Conservation (phyloP, 2,888 invertebrate species). For the Spialia ferax region DNA sequence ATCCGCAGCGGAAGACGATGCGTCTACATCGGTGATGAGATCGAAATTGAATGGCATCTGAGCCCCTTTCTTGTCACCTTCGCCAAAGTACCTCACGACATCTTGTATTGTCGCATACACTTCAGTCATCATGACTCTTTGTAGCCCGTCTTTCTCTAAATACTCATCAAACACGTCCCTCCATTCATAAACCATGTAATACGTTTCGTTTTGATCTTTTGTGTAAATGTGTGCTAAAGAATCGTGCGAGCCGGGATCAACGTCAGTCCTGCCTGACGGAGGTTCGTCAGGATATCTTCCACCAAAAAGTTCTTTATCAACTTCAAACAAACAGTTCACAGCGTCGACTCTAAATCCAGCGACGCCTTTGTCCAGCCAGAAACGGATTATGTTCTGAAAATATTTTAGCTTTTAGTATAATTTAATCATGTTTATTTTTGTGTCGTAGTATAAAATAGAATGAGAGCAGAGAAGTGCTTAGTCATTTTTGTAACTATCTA, state of each 20-base stretch:
- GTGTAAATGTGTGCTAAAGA: conserved; percentile 89
- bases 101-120: conserved; percentile 88
- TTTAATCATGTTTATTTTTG: neutral
- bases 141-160: conserved; percentile 69
- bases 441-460: neutral
- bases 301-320: conserved; percentile 72
- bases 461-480: too few species aligned
- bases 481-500: too few species aligned
- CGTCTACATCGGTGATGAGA: conserved; percentile 88
- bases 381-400: conserved; percentile 88
- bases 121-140: conserved; percentile 92
- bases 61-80: conserved; percentile 85
- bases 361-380: conserved; percentile 94
- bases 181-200: conserved; percentile 89
- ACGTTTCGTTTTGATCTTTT: conserved; percentile 87
- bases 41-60: conserved; percentile 94
- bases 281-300: conserved; percentile 86
- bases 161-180: conserved; percentile 88
- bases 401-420: neutral
- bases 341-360: conserved; percentile 96
- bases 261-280: conserved; percentile 67
- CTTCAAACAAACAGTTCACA: conserved; percentile 89
- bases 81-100: conserved; percentile 89
- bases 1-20: conserved; percentile 86
- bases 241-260: conserved; percentile 80